Evolutionary conservation across 2,113 vertebrate genomes (phyloP).

Genomic region (Naja naja): DNA sequence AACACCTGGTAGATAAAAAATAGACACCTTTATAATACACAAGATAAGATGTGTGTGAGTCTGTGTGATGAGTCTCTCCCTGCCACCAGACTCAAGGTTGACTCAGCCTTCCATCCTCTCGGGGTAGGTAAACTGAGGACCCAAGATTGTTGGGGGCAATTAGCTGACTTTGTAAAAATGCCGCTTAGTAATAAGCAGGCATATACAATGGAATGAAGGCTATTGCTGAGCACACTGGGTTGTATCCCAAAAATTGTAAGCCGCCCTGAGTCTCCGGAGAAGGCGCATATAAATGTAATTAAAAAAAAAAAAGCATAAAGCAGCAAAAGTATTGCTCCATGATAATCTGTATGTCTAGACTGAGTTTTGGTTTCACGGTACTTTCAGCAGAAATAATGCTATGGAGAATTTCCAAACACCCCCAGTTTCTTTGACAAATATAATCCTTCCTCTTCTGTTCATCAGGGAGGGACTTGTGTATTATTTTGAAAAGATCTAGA

Average conservation of each 20-base stretch:
- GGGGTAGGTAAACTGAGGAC: too few relatives aligned
- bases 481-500: slow-evolving; percentile 59
- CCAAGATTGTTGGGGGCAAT: too few relatives aligned
- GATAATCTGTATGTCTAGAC: slow-evolving; percentile 17
- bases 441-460: slow-evolving; percentile 57
- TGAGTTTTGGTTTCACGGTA: slow-evolving; percentile 49
- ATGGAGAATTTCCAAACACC: slow-evolving; percentile 49
- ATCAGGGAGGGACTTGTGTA: slow-evolving; percentile 46
- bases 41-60: background rate
- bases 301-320: background rate
- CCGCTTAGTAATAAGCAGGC: too few relatives aligned
- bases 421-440: slow-evolving; percentile 59
- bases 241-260: too few relatives aligned
- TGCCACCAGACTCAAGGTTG: too few relatives aligned
- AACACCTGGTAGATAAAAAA: background rate
- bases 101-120: too few relatives aligned
- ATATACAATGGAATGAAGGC: too few relatives aligned
- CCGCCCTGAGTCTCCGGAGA: too few relatives aligned
- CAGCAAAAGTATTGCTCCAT: background rate
- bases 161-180: too few relatives aligned
- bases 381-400: slow-evolving; percentile 53
- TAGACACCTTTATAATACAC: background rate
- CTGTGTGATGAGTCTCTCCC: background rate
- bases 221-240: too few relatives aligned
- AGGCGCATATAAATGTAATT: too few relatives aligned